Evolutionary conservation across 2,888 invertebrate genomes (phyloP), one percentile per base, ranked within the genome.

Genomic region (Helleia helle): DNA sequence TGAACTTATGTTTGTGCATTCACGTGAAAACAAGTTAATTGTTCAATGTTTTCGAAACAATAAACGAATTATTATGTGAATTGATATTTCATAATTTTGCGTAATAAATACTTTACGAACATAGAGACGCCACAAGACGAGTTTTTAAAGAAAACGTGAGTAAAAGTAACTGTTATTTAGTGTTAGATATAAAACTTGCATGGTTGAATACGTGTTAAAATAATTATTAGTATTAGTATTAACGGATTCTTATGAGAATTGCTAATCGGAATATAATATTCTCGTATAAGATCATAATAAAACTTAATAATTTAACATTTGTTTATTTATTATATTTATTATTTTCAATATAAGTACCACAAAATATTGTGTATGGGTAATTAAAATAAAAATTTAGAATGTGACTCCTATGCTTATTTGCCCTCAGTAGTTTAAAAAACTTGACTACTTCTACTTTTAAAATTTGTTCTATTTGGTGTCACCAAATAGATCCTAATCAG

Each of bases 61-160:
- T 22, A 61, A 59, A 58, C 59, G 56, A 41, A 43, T 50, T 45
- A 51, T 53, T 6, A 22, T 34, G 34, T 34, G 34, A 34, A 34
- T 18, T 18, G 11, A 34, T 34, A 13, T 11, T 31, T 17, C 11
- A 31, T 7, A 9, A 34, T 18, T 18, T 70, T 67, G 60, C 61
- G 65, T 63, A 71, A 60, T 34, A 8, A 18, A 34, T 18, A 12
- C 7, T 4, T 9, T 4, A 66, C 64, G 61, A 59, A 59, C 59
- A 65, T 69, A 65, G 59, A 65, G 65, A 59, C 62, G 62, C 55
- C 51, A 49, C 42, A 47, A 49, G 58, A 59, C 58, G 56, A 46
- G 40, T 47, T 51, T 62, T 58, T 61, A 61, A 50, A 55, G 58
- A 31, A 65, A 77, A 72, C 62, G 79, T 80, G 58, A 81, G 79